A percentile compares a stretch with the other conserved stretches of the same genome.
Conservation (phyloP, 92 coral and sea anemone species). For the Plumapathes pennacea region DNA sequence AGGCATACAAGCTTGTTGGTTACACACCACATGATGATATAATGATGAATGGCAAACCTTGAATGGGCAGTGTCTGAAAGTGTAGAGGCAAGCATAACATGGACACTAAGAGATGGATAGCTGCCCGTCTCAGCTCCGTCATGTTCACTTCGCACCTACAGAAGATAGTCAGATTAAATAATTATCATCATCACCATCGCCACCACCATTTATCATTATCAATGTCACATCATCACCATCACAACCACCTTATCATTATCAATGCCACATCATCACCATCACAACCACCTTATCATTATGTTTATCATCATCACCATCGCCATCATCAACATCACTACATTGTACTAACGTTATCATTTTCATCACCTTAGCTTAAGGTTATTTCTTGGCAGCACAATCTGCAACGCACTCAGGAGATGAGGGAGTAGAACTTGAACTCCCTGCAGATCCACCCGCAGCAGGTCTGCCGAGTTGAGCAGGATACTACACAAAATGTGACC, state of each 20-base stretch:
- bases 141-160: slow-evolving; percentile 78
- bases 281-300: background rate
- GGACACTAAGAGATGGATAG: slow-evolving; percentile 88
- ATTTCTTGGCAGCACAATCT: slow-evolving; percentile 81
- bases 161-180: background rate
- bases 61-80: slow-evolving; percentile 81
- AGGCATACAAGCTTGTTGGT: too few relatives aligned
- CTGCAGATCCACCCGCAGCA: slow-evolving; percentile 87
- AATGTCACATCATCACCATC: background rate
- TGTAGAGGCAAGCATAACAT: slow-evolving; percentile 96
- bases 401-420: slow-evolving; percentile 85
- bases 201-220: background rate
- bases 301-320: too few relatives aligned
- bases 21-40: too few relatives aligned
- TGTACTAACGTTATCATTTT: too few relatives aligned
- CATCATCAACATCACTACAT: background rate
- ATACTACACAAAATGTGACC: slow-evolving; percentile 96
- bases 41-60: slow-evolving; percentile 58
- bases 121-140: slow-evolving; percentile 94
- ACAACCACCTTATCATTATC: background rate
- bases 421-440: slow-evolving; percentile 94
- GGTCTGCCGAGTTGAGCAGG: slow-evolving; percentile 83
- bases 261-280: too few relatives aligned
- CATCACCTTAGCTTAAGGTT: slow-evolving; percentile 58
- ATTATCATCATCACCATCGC: background rate